These are phyloP conservation scores for Pteronotus mesoamericanus DNA, from an alignment of 2,797 vertebrate genomes.

Conservation along the genomic window DNA sequence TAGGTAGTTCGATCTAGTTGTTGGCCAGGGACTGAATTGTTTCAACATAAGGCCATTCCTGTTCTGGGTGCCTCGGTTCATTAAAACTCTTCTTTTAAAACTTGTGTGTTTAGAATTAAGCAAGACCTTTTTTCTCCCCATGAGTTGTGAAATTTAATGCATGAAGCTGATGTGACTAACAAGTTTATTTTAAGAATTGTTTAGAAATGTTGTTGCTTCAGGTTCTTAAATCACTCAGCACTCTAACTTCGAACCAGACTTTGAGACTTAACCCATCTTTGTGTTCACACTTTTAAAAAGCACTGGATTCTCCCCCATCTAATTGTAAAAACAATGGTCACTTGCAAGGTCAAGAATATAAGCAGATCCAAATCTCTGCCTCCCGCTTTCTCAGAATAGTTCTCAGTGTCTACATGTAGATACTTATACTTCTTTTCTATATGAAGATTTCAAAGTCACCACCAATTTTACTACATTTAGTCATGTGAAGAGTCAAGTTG, in stretches of 20 bases:
- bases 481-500: slow-evolving; percentile 20
- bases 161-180: slow-evolving; percentile 68
- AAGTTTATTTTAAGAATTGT: slow-evolving; percentile 71
- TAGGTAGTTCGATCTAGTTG: slow-evolving; percentile 52
- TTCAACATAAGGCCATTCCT: slow-evolving; percentile 52
- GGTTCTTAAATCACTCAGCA: slow-evolving; percentile 60
- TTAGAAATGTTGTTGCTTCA: slow-evolving; percentile 68
- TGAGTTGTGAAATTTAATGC: slow-evolving; percentile 68
- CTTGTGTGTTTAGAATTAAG: slow-evolving; percentile 59
- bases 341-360: slow-evolving; percentile 49
- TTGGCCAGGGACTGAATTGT: slow-evolving; percentile 45
- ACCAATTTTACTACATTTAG: slow-evolving; percentile 34
- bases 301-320: slow-evolving; percentile 24
- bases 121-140: slow-evolving; percentile 36
- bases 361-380: background rate
- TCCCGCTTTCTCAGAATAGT: background rate
- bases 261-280: slow-evolving; percentile 50
- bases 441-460: slow-evolving; percentile 39
- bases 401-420: slow-evolving; percentile 8
- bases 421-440: slow-evolving; percentile 43
- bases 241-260: slow-evolving; percentile 52
- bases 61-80: slow-evolving; percentile 41
- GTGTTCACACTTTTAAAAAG: slow-evolving; percentile 46
- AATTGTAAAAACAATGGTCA: slow-evolving; percentile 48
- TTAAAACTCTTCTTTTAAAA: slow-evolving; percentile 61